Evolutionary conservation across 2,888 invertebrate genomes (phyloP), one percentile per base, ranked within the genome.

Genomic region (Elysia crispata): DNA sequence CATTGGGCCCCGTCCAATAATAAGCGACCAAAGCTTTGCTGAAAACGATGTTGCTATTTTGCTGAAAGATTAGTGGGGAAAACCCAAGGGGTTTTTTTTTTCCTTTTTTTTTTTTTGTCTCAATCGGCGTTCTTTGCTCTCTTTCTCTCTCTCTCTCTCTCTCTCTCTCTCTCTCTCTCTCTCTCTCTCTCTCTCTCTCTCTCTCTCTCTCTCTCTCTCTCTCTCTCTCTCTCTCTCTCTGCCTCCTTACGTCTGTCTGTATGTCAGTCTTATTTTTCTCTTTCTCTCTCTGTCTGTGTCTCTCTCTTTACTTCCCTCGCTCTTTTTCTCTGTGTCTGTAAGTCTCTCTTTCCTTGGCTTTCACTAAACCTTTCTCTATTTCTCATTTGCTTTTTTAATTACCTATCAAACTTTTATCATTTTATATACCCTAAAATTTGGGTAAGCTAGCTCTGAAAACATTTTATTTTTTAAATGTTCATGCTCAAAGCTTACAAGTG

Each of bases 211-310:
- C 33, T 62, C 50, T 33, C 69, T 41, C 77, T 23, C 69, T 69
- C 77, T 50, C 67, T 67, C 76, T 67, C 76, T 67, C 54, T 50
- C 66, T 54, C 33, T 54, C 69, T 69, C 77, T 69, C 77, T 54
- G 25, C 30, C 69, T 30, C 64, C 30, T 57, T 30, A 31, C 20
- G 28, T 20, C 69, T 30, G 20, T 28, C 77, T 54, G 41, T 54
- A 50, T 50, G 23, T 30, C 69, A n/a, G 30, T 69, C 69, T 33
- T 69, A 30, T 57, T 54, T 69, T 57, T 33, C 69, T 69, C 57
- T 57, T 57, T 69, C 57, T 57, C 57, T 69, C 69, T 31, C 23
- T 50, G 57, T 54, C 13, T 57, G 25, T 60, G 20, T 41, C 23
- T 23, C n/a, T 74, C 57, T 54, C 41, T 1, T 0, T 25, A n/a